Conservation (phyloP, 2,888 invertebrate genomes). For the Drosophila siamana region DNA sequence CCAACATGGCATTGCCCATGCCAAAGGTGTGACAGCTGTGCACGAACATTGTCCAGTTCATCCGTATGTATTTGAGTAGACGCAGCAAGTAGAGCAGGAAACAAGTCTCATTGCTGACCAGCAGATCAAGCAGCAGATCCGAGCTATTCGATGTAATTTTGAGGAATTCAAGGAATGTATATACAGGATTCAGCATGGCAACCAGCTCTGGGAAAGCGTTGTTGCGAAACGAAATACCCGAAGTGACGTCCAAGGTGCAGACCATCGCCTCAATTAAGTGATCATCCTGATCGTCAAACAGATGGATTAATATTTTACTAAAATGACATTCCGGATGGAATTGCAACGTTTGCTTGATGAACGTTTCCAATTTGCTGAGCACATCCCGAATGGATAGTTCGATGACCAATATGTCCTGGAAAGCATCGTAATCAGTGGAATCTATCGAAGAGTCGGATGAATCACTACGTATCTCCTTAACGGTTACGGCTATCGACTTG, state of each 20-base stretch:
- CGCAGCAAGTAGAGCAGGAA: slow-evolving; percentile 93
- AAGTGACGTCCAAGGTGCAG: slow-evolving; percentile 94
- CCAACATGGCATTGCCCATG: slow-evolving; percentile 87
- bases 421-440: slow-evolving; percentile 93
- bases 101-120: slow-evolving; percentile 96
- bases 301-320: slow-evolving; percentile 94
- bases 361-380: slow-evolving; percentile 91
- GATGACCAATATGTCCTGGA: slow-evolving; percentile 95
- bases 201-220: slow-evolving; percentile 92
- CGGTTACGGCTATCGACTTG: slow-evolving; percentile 95
- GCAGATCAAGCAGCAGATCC: slow-evolving; percentile 92
- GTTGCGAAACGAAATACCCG: slow-evolving; percentile 93
- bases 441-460: slow-evolving; percentile 94
- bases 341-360: slow-evolving; percentile 92
- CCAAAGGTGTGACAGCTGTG: slow-evolving; percentile 89
- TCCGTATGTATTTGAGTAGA: slow-evolving; percentile 93
- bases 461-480: slow-evolving; percentile 95
- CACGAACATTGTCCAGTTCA: slow-evolving; percentile 94
- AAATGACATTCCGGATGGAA: slow-evolving; percentile 95
- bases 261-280: slow-evolving; percentile 96
- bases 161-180: slow-evolving; percentile 94
- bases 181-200: slow-evolving; percentile 93
- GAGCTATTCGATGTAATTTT: slow-evolving; percentile 93
- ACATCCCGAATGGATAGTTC: slow-evolving; percentile 94
- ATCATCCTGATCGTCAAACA: slow-evolving; percentile 96